Evolutionary conservation across 2,888 invertebrate species (phyloP).

Genomic region (Polydrusus cervinus): DNA sequence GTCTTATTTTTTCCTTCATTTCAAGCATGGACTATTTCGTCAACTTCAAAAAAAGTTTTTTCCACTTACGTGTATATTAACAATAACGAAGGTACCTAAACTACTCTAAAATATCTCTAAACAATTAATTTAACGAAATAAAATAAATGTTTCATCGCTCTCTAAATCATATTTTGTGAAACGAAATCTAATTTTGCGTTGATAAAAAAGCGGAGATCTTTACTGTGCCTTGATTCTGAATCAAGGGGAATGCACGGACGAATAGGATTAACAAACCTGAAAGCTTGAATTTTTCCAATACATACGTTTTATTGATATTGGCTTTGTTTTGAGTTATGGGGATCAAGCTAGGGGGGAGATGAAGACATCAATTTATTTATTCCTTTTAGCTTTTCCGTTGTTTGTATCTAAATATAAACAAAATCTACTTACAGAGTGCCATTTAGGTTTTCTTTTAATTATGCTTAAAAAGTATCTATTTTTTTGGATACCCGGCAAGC

Average conservation of each 20-base stretch:
- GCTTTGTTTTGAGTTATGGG: constrained; percentile 15
- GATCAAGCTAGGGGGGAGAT: neutral
- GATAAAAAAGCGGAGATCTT: neutral
- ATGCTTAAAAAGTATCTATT: no score
- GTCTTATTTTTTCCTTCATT: no score
- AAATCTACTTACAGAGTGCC: no score
- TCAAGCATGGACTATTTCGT: no score
- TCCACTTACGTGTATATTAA: neutral
- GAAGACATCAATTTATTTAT: constrained; percentile 17
- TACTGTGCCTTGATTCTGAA: constrained; percentile 9
- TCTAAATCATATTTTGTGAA: neutral
- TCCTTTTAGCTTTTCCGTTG: neutral
- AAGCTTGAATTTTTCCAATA: constrained; percentile 15
- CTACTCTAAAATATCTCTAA: no score
- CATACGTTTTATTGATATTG: constrained; percentile 17
- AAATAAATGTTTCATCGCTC: neutral
- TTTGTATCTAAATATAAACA: neutral
- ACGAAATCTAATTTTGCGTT: constrained; percentile 6
- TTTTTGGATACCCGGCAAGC: no score
- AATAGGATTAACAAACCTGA: constrained; percentile 21
- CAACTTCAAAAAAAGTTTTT: no score
- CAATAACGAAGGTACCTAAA: no score
- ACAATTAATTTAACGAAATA: no score
- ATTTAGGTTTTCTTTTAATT: no score
- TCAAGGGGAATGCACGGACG: constrained; percentile 10